Evolutionary conservation across 2,113 vertebrate species (phyloP).

Genomic region (Neolamprologus sp.): DNA sequence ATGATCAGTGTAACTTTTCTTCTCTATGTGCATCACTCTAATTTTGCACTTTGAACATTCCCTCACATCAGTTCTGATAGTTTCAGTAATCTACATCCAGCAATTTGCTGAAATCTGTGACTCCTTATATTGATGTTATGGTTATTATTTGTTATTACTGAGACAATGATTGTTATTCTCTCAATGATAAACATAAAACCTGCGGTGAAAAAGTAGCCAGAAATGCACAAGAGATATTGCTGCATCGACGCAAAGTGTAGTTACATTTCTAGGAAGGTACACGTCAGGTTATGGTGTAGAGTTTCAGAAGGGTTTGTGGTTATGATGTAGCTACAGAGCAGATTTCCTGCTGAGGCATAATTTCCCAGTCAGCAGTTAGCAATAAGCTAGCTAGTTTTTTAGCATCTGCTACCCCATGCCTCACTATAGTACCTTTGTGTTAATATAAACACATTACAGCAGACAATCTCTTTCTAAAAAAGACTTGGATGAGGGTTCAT

Average conservation of each 20-base stretch:
- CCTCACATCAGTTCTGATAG: neutral
- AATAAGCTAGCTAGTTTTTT: neutral
- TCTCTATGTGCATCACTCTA: neutral
- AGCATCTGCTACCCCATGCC: neutral
- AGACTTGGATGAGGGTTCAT: too few species aligned
- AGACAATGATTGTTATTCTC: neutral
- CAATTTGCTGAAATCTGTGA: neutral
- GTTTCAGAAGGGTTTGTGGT: neutral
- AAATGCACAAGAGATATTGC: neutral
- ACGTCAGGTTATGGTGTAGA: neutral
- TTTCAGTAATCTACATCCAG: neutral
- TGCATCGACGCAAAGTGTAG: neutral
- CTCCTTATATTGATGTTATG: neutral
- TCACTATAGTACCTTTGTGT: neutral
- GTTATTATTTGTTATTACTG: neutral
- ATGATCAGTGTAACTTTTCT: neutral
- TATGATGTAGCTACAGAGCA: neutral
- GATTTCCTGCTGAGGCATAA: neutral
- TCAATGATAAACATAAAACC: neutral
- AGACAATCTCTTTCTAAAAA: neutral
- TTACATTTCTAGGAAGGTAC: neutral
- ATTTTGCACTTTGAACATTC: neutral
- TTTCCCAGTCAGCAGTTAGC: neutral
- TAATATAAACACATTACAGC: neutral
- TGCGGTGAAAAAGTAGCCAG: neutral